Evolutionary conservation across 2,888 invertebrate genomes (phyloP).

Genomic region (Gari tellinella): DNA sequence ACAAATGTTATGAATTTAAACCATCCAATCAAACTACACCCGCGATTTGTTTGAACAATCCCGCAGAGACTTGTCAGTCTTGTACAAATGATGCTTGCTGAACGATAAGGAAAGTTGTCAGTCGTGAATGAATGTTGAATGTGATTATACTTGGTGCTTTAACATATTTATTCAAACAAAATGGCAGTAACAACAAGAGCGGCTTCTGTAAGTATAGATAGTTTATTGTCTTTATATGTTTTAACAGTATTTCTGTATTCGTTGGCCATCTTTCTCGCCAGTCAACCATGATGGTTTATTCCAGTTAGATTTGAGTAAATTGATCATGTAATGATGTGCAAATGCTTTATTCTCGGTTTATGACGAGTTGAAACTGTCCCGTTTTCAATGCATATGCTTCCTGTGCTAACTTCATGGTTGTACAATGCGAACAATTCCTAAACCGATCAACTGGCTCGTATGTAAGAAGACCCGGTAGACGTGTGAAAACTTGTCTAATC

Average conservation of each 20-base stretch:
- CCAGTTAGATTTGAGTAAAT: no score
- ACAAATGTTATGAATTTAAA: slow-evolving; percentile 59
- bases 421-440: no score
- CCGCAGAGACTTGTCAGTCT: slow-evolving; percentile 62
- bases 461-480: neutral
- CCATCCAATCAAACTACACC: slow-evolving; percentile 66
- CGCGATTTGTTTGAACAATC: slow-evolving; percentile 70
- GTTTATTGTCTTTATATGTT: neutral
- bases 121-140: slow-evolving; percentile 19
- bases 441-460: no score
- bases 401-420: no score
- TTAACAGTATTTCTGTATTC: no score
- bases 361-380: no score
- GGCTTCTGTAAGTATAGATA: slow-evolving; percentile 65
- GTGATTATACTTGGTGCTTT: slow-evolving; percentile 11
- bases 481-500: slow-evolving; percentile 21
- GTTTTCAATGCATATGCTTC: no score
- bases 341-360: no score
- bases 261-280: no score
- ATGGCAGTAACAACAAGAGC: slow-evolving; percentile 66
- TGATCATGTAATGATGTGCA: no score
- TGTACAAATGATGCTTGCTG: slow-evolving; percentile 59
- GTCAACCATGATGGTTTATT: no score
- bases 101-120: slow-evolving; percentile 38
- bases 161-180: slow-evolving; percentile 6